phyloP scores from a whole-genome alignment of 2,113 vertebrate species.

The Haplotaxodon microlepis region DNA sequence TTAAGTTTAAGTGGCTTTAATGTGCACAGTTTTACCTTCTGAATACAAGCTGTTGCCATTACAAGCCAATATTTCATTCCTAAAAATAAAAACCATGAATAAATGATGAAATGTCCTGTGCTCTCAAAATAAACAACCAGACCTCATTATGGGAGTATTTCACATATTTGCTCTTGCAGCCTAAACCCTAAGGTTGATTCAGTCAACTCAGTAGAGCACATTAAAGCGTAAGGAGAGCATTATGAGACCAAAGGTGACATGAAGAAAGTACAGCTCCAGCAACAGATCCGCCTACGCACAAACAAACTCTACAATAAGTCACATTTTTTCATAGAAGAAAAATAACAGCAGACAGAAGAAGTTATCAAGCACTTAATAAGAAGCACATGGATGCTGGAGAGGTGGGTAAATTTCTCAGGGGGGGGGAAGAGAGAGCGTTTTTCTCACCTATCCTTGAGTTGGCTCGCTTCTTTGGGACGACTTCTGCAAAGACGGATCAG shows the following conservation, averaged over 20 bases:
- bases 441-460: constrained; percentile 63
- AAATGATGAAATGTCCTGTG: neutral
- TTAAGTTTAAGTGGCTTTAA: neutral
- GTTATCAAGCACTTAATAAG: neutral
- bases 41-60: neutral
- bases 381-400: neutral
- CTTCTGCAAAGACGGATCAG: constrained; percentile 50
- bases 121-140: neutral
- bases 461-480: constrained; percentile 66
- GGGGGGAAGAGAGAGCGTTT: accelerated
- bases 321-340: neutral
- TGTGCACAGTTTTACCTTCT: neutral
- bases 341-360: neutral
- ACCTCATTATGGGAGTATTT: neutral
- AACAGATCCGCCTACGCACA: neutral
- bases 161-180: neutral
- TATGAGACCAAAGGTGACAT: neutral
- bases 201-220: neutral
- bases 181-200: neutral
- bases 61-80: neutral
- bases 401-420: neutral
- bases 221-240: neutral
- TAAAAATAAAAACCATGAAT: neutral
- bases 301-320: neutral
- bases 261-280: neutral